phyloP scores from a whole-genome alignment of 37 sponge, comb jelly and placozoan genomes.

The Sycon ciliatum region DNA sequence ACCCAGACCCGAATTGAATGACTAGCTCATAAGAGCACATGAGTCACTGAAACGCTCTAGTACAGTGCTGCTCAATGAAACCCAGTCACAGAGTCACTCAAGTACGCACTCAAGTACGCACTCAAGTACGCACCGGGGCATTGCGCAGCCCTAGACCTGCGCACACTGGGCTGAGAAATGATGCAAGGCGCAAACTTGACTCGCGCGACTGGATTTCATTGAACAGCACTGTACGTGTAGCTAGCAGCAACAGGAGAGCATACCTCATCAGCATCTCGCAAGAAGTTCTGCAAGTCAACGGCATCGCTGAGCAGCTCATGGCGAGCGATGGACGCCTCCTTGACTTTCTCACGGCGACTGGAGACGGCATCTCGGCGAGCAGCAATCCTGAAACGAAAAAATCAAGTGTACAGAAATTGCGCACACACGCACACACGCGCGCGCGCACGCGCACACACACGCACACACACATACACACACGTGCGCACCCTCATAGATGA shows the following conservation, averaged over 20 bases:
- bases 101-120: too few relatives aligned
- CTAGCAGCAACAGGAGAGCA: neutral
- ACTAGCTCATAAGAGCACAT: too few relatives aligned
- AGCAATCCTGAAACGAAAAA: conserved; percentile 45
- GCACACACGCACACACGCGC: conserved; percentile 2
- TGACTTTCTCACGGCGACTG: conserved; percentile 53
- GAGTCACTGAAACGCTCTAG: too few relatives aligned
- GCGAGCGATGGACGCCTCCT: conserved; percentile 49
- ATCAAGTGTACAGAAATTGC: neutral
- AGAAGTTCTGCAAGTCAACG: conserved; percentile 70
- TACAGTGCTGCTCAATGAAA: too few relatives aligned
- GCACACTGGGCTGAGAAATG: too few relatives aligned
- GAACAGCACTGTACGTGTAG: too few relatives aligned
- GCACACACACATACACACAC: conserved; percentile 15
- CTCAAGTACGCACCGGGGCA: too few relatives aligned
- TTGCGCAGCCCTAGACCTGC: too few relatives aligned
- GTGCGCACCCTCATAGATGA: neutral
- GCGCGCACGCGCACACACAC: conserved; percentile 2
- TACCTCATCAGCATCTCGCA: conserved; percentile 78
- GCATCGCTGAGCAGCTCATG: conserved; percentile 47
- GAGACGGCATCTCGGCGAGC: conserved; percentile 57
- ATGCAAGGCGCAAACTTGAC: too few relatives aligned
- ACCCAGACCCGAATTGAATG: too few relatives aligned
- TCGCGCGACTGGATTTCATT: too few relatives aligned
- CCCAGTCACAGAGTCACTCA: too few relatives aligned